Percentiles rank a stretch among this genome's conserved stretches.
Evolutionary conservation across 2,888 invertebrate species (phyloP).

Genomic region (Diarsia mendica): DNA sequence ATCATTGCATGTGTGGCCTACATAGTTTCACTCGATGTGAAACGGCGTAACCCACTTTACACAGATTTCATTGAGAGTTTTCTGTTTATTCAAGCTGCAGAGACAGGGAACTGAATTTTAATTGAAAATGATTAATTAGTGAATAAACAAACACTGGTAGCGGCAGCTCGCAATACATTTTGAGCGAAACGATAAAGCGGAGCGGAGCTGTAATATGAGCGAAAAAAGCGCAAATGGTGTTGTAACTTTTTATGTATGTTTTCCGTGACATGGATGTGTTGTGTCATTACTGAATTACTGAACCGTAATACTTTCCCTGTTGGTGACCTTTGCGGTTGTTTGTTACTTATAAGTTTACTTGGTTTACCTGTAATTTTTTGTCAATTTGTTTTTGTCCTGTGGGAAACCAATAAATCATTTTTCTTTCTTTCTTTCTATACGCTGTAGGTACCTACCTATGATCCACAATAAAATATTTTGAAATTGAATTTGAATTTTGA

Average conservation of each 20-base stretch:
- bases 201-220: background rate
- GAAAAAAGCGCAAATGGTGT: background rate
- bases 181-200: background rate
- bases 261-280: background rate
- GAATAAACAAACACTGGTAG: background rate
- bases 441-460: too few relatives aligned
- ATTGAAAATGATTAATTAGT: conserved; percentile 52
- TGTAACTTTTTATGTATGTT: conserved; percentile 8
- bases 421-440: too few relatives aligned
- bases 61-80: conserved; percentile 26
- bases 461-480: too few relatives aligned
- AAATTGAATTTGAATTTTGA: too few relatives aligned
- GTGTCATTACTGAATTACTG: conserved; percentile 1
- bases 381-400: too few relatives aligned
- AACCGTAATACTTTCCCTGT: background rate
- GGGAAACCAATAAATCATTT: too few relatives aligned
- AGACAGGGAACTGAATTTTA: conserved; percentile 28
- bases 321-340: background rate
- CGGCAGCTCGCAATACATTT: conserved; percentile 1
- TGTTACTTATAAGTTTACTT: too few relatives aligned
- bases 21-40: conserved; percentile 3
- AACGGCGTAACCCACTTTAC: conserved; percentile 3
- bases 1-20: background rate
- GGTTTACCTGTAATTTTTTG: too few relatives aligned
- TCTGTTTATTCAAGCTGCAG: conserved; percentile 20